phyloP scores from a whole-genome alignment of 2,113 vertebrate species.

The Bubalus kerabau region DNA sequence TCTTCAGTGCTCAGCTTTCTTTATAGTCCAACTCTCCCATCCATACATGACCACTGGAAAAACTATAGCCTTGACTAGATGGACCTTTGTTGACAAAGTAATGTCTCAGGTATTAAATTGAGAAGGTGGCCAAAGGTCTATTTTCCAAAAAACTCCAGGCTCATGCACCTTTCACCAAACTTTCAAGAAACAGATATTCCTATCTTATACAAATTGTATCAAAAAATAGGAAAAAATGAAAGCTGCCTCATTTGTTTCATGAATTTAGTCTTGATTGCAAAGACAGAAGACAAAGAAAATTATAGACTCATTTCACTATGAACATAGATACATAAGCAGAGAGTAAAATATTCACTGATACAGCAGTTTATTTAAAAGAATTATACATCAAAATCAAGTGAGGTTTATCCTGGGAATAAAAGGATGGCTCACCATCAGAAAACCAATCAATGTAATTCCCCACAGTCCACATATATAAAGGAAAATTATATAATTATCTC shows the following conservation, averaged over 20 bases:
- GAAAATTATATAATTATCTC: neutral
- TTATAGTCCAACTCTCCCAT: neutral
- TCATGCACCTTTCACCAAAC: neutral
- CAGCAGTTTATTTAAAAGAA: neutral
- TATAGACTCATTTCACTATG: neutral
- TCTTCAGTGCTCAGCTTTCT: neutral
- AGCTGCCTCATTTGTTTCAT: neutral
- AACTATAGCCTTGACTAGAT: neutral
- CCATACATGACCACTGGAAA: neutral
- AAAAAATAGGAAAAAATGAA: neutral
- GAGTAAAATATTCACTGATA: neutral
- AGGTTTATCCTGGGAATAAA: neutral
- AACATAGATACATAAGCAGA: neutral
- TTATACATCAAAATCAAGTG: neutral
- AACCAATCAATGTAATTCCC: neutral
- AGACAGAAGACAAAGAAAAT: neutral
- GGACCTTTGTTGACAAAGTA: neutral
- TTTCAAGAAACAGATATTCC: neutral
- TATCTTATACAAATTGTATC: neutral
- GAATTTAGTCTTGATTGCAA: neutral
- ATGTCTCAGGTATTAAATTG: neutral
- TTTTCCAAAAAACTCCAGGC: neutral
- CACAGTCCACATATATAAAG: neutral
- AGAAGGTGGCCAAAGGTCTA: neutral
- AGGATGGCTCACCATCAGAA: neutral